Percentiles rank a stretch among this genome's conserved stretches.
Conservation (phyloP, 2,888 invertebrate genomes). For the Timandra comae region DNA sequence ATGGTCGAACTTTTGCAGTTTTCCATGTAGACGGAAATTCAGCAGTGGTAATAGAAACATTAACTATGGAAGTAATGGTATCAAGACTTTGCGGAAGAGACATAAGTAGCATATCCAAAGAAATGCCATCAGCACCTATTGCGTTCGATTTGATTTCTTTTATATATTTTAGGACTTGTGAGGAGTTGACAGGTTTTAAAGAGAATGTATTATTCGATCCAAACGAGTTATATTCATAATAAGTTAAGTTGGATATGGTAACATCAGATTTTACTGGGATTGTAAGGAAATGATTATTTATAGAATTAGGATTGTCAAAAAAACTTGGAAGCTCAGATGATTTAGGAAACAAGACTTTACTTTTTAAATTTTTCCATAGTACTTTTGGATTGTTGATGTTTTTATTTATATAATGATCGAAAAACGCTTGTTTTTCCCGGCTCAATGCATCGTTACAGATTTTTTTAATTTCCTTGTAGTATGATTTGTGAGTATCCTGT, state of each 20-base stretch:
- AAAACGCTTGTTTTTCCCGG: background rate
- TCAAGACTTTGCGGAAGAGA: background rate
- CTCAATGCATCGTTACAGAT: background rate
- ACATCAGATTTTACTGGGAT: background rate
- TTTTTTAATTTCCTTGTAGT: background rate
- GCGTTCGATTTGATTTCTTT: background rate
- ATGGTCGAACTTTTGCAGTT: slow-evolving; percentile 1
- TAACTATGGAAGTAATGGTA: background rate
- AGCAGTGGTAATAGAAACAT: background rate
- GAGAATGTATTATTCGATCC: background rate
- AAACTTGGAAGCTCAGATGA: background rate
- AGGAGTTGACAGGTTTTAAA: background rate
- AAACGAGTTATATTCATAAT: background rate
- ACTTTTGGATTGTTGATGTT: background rate
- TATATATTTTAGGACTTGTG: background rate
- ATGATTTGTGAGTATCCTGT: too few species aligned
- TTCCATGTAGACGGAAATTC: slow-evolving; percentile 3
- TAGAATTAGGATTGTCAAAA: background rate
- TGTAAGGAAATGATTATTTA: slow-evolving; percentile 1
- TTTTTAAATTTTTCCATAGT: too few species aligned
- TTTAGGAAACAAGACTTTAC: background rate
- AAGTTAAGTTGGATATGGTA: background rate
- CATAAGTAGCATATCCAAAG: background rate
- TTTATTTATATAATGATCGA: background rate
- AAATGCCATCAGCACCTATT: background rate